A percentile compares a stretch with the other conserved stretches of the same genome.
phyloP scores from a whole-genome alignment of 2,888 invertebrate species.

The Osmoderma eremita region DNA sequence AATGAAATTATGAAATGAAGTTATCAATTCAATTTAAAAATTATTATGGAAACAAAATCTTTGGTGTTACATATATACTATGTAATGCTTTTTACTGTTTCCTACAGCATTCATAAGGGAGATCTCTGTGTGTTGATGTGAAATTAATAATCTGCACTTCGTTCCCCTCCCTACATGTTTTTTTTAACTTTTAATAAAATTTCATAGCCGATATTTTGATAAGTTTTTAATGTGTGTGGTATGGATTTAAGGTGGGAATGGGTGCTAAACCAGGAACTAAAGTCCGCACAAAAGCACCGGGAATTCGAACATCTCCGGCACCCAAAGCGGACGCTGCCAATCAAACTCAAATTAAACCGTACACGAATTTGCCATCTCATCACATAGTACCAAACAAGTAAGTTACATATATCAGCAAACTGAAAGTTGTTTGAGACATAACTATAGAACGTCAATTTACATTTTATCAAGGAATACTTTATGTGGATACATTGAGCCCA shows the following conservation, averaged over 20 bases:
- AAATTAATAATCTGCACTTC: slow-evolving; percentile 25
- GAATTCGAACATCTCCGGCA: slow-evolving; percentile 75
- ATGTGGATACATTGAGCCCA: no score
- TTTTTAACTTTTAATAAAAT: background rate
- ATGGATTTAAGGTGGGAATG: slow-evolving; percentile 54
- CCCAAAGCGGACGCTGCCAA: slow-evolving; percentile 80
- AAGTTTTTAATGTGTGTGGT: slow-evolving; percentile 8
- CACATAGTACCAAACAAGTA: slow-evolving; percentile 69
- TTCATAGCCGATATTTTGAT: no score
- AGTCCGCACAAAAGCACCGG: slow-evolving; percentile 75
- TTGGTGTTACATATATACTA: slow-evolving; percentile 7
- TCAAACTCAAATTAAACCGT: slow-evolving; percentile 72
- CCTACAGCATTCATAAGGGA: slow-evolving; percentile 17
- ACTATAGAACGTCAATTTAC: no score
- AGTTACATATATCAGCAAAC: slow-evolving; percentile 49
- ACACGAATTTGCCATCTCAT: slow-evolving; percentile 63
- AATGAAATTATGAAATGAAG: background rate
- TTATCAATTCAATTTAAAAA: no score
- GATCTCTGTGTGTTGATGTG: slow-evolving; percentile 27
- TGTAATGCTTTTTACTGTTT: slow-evolving; percentile 7
- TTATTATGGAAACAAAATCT: slow-evolving; percentile 27
- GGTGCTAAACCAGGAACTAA: slow-evolving; percentile 70
- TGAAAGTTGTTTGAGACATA: no score
- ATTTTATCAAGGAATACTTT: no score
- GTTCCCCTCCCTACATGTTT: slow-evolving; percentile 27